phyloP scores from a whole-genome alignment of 2,888 invertebrate genomes.

The Eupithecia inturbata region DNA sequence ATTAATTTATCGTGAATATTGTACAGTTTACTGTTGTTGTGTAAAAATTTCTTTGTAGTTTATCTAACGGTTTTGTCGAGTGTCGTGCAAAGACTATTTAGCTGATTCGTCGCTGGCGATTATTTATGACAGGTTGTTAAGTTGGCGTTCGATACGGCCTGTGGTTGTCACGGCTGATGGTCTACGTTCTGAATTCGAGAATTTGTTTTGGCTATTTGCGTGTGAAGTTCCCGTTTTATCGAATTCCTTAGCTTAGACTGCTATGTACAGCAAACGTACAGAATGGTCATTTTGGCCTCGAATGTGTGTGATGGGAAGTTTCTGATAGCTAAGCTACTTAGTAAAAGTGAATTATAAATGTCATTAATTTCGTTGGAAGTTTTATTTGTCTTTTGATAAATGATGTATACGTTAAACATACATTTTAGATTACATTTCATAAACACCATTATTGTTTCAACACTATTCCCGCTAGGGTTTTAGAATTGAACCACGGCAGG shows the following conservation, averaged over 20 bases:
- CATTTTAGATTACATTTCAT: constrained; percentile 12
- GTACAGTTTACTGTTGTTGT: constrained; percentile 43
- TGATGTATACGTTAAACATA: not conserved
- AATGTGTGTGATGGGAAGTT: not conserved
- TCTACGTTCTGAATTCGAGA: constrained; percentile 51
- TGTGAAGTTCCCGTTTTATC: constrained; percentile 30
- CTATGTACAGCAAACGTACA: not conserved
- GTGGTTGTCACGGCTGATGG: constrained; percentile 66
- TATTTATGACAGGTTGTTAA: constrained; percentile 70
- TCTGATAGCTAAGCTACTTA: not conserved
- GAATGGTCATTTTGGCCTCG: not conserved
- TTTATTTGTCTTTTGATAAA: not conserved
- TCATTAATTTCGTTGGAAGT: not conserved
- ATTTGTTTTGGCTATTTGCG: constrained; percentile 55
- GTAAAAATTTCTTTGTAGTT: constrained; percentile 53
- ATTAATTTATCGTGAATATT: constrained; percentile 45
- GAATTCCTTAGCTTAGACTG: constrained; percentile 3
- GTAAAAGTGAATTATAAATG: not conserved
- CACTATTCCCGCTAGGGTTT: constrained; percentile 24
- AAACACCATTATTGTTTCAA: constrained; percentile 25
- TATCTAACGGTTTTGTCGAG: constrained; percentile 65
- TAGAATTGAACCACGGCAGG: constrained; percentile 37
- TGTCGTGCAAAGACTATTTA: constrained; percentile 75
- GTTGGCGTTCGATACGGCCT: constrained; percentile 67
- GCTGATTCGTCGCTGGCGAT: constrained; percentile 67